Percentiles rank a stretch among this genome's conserved stretches.
These are phyloP conservation scores for Orycteropus afer DNA, from an alignment of 2,113 vertebrate species.

Conservation along the genomic window DNA sequence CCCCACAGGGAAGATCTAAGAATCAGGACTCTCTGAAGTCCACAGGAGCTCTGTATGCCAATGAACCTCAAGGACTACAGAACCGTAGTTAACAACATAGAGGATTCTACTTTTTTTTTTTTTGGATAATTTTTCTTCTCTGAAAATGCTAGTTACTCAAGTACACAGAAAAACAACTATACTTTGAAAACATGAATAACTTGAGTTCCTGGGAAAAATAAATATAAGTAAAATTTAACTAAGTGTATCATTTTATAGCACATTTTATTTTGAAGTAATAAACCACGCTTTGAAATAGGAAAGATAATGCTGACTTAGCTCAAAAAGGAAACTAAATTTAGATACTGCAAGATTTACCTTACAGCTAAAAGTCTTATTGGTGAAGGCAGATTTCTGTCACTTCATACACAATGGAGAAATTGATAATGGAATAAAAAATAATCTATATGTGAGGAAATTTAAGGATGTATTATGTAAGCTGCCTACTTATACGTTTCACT, in stretches of 20 bases:
- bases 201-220: neutral
- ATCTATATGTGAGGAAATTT: neutral
- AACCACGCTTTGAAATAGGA: constrained; percentile 11
- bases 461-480: neutral
- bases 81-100: neutral
- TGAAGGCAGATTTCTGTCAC: neutral
- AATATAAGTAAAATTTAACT: constrained; percentile 4
- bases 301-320: neutral
- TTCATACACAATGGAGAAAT: neutral
- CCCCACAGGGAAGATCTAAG: constrained; percentile 37
- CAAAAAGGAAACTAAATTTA: constrained; percentile 27
- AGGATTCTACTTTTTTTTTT: neutral
- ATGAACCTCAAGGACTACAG: neutral
- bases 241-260: neutral
- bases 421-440: neutral
- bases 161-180: constrained; percentile 12
- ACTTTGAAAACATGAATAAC: constrained; percentile 11
- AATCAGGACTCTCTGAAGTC: neutral
- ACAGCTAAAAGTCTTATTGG: neutral
- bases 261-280: neutral
- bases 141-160: constrained; percentile 29
- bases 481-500: neutral
- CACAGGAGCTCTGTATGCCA: neutral
- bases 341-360: neutral
- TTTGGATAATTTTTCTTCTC: neutral